Evolutionary conservation across 2,797 vertebrate genomes (phyloP).

Genomic region (Cryptoprocta ferox): DNA sequence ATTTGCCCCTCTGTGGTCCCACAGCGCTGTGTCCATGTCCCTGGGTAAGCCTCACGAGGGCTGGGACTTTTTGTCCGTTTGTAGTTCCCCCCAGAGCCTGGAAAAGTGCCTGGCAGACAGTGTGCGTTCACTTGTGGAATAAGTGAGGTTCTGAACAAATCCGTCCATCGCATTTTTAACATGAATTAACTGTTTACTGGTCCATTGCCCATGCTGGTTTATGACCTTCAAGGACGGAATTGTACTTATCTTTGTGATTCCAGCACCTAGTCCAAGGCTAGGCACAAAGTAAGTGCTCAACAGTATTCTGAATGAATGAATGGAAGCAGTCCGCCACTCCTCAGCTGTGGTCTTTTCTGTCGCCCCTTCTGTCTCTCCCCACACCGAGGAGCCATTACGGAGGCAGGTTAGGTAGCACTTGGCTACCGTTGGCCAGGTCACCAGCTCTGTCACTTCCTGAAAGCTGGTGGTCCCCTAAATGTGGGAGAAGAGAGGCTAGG

Average conservation of each 20-base stretch:
- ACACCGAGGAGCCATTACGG: background rate
- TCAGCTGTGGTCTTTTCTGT: background rate
- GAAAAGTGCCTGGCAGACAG: background rate
- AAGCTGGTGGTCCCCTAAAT: background rate
- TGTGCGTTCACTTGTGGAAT: background rate
- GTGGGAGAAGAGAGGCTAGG: background rate
- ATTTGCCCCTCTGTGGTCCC: background rate
- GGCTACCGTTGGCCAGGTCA: background rate
- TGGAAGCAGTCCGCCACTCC: background rate
- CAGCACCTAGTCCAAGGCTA: background rate
- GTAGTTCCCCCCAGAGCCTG: background rate
- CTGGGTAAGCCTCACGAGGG: background rate
- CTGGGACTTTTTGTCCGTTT: background rate
- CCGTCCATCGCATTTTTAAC: background rate
- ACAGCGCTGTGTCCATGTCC: background rate
- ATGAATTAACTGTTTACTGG: background rate
- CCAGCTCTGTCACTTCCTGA: background rate
- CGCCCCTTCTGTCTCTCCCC: background rate
- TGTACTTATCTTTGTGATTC: background rate
- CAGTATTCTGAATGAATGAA: background rate
- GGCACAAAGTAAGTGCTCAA: background rate
- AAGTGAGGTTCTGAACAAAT: background rate
- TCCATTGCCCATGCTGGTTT: background rate
- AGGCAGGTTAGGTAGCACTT: background rate
- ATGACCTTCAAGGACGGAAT: background rate